A percentile compares a stretch with the other conserved stretches of the same genome.
Evolutionary conservation across 2,797 vertebrate genomes (phyloP).

Genomic region (Euphonia xanthogaster): DNA sequence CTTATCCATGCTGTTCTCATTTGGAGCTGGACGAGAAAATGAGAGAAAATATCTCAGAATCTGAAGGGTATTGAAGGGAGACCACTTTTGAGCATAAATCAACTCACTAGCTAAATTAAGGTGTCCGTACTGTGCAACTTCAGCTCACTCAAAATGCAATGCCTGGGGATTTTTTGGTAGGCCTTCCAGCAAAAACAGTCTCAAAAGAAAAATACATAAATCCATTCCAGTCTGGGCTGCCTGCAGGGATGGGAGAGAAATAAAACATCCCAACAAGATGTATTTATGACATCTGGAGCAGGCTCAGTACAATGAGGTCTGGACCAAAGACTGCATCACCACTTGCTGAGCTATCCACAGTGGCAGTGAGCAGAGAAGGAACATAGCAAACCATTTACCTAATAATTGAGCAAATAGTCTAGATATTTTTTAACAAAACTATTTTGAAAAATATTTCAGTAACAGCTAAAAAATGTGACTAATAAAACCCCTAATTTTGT

Average conservation of each 20-base stretch:
- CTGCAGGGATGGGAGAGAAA: conserved; percentile 23
- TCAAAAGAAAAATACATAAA: conserved; percentile 44
- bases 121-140: not conserved
- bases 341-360: not conserved
- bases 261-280: conserved; percentile 34
- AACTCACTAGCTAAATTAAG: conserved; percentile 6
- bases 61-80: not conserved
- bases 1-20: not conserved
- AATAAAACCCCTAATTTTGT: not conserved
- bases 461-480: not conserved
- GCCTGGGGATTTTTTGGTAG: not conserved
- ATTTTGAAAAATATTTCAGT: not conserved
- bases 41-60: not conserved
- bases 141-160: not conserved
- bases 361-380: not conserved
- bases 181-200: conserved; percentile 42
- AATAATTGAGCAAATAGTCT: not conserved
- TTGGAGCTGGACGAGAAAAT: not conserved
- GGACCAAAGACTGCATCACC: conserved; percentile 4
- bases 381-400: not conserved
- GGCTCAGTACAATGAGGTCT: not conserved
- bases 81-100: not conserved
- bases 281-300: conserved; percentile 46
- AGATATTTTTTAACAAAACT: not conserved
- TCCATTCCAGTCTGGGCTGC: not conserved